phyloP scores from a whole-genome alignment of 2,888 invertebrate genomes.

The Temnothorax unifasciatus region DNA sequence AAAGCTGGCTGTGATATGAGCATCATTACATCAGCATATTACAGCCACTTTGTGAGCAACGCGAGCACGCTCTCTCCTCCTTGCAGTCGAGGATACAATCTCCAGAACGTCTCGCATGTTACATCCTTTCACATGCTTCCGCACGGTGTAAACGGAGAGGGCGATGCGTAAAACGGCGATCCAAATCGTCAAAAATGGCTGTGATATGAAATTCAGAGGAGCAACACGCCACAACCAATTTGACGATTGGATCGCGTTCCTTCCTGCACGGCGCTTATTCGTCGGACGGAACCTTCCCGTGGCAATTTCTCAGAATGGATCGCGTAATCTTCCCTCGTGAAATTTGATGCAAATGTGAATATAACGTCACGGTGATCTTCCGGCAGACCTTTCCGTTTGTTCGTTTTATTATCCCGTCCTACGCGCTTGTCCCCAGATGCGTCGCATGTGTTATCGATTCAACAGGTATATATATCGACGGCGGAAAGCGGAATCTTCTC shows the following conservation, averaged over 20 bases:
- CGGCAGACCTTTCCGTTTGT: neutral
- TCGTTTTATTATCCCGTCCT: neutral
- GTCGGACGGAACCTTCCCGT: neutral
- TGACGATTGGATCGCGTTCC: slow-evolving; percentile 88
- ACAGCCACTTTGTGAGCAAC: slow-evolving; percentile 97
- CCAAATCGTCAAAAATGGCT: slow-evolving; percentile 98
- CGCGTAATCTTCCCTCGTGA: neutral
- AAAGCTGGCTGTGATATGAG: slow-evolving; percentile 99
- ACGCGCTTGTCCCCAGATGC: neutral
- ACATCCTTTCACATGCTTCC: neutral
- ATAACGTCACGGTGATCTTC: neutral
- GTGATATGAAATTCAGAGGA: slow-evolving; percentile 91
- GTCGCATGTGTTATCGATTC: slow-evolving; percentile 9
- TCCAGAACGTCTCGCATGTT: neutral
- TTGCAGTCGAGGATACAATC: slow-evolving; percentile 14
- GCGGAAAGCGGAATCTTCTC: slow-evolving; percentile 42
- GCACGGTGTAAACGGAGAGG: slow-evolving; percentile 56
- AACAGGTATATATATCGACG: slow-evolving; percentile 4
- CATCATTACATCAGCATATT: slow-evolving; percentile 89
- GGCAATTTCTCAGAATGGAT: neutral
- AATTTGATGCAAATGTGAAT: slow-evolving; percentile 7
- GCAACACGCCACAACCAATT: slow-evolving; percentile 93
- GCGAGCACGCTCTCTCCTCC: slow-evolving; percentile 80
- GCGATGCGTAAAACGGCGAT: slow-evolving; percentile 87
- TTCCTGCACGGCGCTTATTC: slow-evolving; percentile 13